Base-by-base conservation (phyloP, 2,113 vertebrate genomes). In the Nannospalax galili region DNA sequence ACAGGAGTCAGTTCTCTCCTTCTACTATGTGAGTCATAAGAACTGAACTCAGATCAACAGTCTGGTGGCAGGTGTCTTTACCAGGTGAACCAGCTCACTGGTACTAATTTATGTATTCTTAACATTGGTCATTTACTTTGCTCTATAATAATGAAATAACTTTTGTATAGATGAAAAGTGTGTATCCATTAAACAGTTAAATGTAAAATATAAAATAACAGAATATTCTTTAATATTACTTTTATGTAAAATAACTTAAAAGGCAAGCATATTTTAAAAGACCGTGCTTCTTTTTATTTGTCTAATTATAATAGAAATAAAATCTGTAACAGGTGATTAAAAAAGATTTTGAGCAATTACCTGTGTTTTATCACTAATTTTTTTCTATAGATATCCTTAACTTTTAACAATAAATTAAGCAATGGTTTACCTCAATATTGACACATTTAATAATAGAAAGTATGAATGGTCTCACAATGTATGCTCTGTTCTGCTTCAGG, bases 121-220 rank as follows among this genome's bases (percentile, higher is more conserved):
- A 89, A 22, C 89, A 88, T 17, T 45, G 7, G 26, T 19, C 42
- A 88, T 62, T 2, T 70, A 22, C 35, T 95, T 40, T 20, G 42
- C 94, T 95, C 94, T 77, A 92, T 12, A 95, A 91, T 95, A 97
- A 80, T 74, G 2, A 92, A 95, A 72, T 97, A 77, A 91, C 1
- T 93, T 86, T 52, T 0, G 0, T 4, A 56, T 32, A 70, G 40
- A 95, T 69, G 86, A 81, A 95, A 92, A 1, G 0, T 14, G 73
- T 48, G 10, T 81, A 28, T 64, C 14, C 28, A 74, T 80, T 58
- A 84, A 90, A 52, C 2, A 92, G 52, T 72, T 74, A 75, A n/a
- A 3, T 73, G 52, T 48, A 73, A 93, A 90, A 35, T 79, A 69
- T 90, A 72, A 70, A 82, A 93, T 40, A 91, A 85, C 4, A 19